phyloP scores from a whole-genome alignment of 1,140 invertebrate genomes.

The Geopemphigus sp. region DNA sequence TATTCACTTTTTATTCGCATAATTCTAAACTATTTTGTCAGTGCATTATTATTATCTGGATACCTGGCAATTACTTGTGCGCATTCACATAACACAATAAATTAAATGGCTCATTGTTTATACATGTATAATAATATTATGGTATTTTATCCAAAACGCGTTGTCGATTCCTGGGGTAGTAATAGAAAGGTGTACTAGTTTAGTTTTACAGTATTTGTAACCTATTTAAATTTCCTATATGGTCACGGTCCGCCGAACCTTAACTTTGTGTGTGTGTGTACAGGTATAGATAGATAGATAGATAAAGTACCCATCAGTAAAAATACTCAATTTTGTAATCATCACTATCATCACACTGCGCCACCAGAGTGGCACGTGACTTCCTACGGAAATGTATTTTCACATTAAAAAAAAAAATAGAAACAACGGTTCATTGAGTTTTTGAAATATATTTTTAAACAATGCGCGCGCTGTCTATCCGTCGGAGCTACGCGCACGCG shows the following conservation, averaged over 20 bases:
- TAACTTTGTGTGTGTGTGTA: neutral
- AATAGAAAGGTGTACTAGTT: constrained; percentile 27
- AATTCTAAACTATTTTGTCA: neutral
- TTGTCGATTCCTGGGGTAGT: neutral
- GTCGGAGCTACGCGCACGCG: no score
- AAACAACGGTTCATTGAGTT: constrained; percentile 41
- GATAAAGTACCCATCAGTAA: neutral
- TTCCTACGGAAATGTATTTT: constrained; percentile 37
- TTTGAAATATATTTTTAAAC: constrained; percentile 36
- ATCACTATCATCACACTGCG: constrained; percentile 1
- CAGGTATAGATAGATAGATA: neutral
- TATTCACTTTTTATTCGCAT: neutral
- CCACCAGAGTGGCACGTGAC: constrained; percentile 27
- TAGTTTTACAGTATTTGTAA: constrained; percentile 29
- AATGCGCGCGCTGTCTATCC: neutral
- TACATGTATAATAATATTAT: neutral
- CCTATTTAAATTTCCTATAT: constrained; percentile 40
- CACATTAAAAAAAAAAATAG: constrained; percentile 15
- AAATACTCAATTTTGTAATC: neutral
- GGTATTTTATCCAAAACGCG: neutral
- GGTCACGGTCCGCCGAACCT: constrained; percentile 30
- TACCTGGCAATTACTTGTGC: neutral
- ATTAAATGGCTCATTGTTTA: neutral
- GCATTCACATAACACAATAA: constrained; percentile 24
- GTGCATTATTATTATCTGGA: neutral